phyloP scores from a whole-genome alignment of 2,888 invertebrate genomes.

The Apoda limacodes region DNA sequence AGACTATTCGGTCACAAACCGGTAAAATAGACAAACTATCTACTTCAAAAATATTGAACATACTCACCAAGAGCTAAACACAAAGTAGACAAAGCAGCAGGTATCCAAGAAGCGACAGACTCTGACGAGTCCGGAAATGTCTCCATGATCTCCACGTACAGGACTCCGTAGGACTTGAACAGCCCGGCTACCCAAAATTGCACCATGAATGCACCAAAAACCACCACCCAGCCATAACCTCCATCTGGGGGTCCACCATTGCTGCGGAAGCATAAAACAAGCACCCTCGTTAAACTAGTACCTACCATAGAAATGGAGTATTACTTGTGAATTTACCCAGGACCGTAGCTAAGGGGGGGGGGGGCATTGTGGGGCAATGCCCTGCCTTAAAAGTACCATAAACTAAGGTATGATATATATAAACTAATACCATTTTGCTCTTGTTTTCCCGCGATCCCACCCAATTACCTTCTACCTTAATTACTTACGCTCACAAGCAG shows the following conservation, averaged over 20 bases:
- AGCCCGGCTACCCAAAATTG: constrained; percentile 86
- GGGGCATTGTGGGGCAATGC: too few relatives aligned
- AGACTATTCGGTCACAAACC: background rate
- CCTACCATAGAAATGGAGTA: too few relatives aligned
- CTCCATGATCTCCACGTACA: constrained; percentile 85
- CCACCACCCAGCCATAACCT: constrained; percentile 83
- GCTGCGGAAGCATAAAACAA: too few relatives aligned
- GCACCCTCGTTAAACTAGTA: too few relatives aligned
- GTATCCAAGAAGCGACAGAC: constrained; percentile 83
- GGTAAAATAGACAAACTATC: constrained; percentile 1
- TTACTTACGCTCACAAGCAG: too few relatives aligned
- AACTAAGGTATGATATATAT: too few relatives aligned
- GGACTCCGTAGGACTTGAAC: constrained; percentile 84
- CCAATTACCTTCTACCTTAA: too few relatives aligned
- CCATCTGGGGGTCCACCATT: constrained; percentile 72
- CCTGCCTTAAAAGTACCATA: too few relatives aligned
- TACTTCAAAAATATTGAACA: constrained; percentile 1
- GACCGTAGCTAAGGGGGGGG: too few relatives aligned
- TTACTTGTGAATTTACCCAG: too few relatives aligned
- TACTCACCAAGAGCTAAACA: constrained; percentile 77
- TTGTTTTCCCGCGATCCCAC: too few relatives aligned
- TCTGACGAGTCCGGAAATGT: constrained; percentile 81
- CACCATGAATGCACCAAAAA: constrained; percentile 82
- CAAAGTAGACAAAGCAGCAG: constrained; percentile 80
- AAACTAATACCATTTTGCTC: too few relatives aligned